Conservation (phyloP, 1,140 invertebrate genomes). For the Anoplophora glabripennis region DNA sequence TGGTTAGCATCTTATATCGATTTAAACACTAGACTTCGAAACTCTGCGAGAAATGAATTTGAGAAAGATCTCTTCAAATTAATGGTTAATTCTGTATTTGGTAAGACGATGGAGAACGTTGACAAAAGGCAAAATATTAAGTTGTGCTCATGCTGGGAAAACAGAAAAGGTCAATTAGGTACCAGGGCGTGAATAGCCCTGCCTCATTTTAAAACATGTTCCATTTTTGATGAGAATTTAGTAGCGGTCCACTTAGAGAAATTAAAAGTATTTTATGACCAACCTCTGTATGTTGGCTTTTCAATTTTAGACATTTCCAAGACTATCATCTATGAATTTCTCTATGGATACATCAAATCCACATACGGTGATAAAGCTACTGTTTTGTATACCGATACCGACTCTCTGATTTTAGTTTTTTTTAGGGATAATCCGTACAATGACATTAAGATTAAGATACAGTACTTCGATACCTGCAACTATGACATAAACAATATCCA, state of each 20-base stretch:
- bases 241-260: slow-evolving; percentile 45
- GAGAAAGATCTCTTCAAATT: slow-evolving; percentile 42
- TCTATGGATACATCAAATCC: too few species aligned
- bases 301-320: slow-evolving; percentile 46
- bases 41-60: slow-evolving; percentile 47
- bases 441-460: too few species aligned
- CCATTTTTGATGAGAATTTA: slow-evolving; percentile 42
- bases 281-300: slow-evolving; percentile 50
- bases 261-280: slow-evolving; percentile 42
- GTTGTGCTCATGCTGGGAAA: slow-evolving; percentile 23
- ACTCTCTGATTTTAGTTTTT: too few species aligned
- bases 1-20: slow-evolving; percentile 48
- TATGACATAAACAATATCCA: too few species aligned
- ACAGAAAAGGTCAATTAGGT: slow-evolving; percentile 36
- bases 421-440: too few species aligned
- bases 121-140: slow-evolving; percentile 37
- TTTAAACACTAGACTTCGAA: slow-evolving; percentile 26
- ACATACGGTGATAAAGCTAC: too few species aligned
- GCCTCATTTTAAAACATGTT: slow-evolving; percentile 30
- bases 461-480: too few species aligned
- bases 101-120: slow-evolving; percentile 52
- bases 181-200: slow-evolving; percentile 8
- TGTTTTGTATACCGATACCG: too few species aligned
- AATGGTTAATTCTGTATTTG: slow-evolving; percentile 49
- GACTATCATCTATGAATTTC: slow-evolving; percentile 10